Conservation (phyloP, 2,113 vertebrate species). For the Larimichthys crocea region DNA sequence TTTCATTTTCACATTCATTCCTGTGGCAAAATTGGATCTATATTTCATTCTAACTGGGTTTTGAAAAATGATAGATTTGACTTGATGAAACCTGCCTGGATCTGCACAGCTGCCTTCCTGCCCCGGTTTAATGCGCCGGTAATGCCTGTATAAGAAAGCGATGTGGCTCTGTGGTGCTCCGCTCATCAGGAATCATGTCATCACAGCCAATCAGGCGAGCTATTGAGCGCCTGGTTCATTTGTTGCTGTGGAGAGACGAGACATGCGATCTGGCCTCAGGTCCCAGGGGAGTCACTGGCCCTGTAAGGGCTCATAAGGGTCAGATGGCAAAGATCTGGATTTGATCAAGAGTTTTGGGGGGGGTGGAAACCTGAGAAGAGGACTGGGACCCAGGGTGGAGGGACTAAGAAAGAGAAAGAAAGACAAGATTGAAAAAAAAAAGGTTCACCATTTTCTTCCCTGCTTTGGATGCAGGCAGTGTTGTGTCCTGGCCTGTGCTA, state of each 20-base stretch:
- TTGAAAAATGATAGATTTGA: conserved; percentile 3
- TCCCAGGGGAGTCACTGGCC: conserved; percentile 57
- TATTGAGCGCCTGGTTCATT: conserved; percentile 51
- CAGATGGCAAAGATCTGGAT: conserved; percentile 77
- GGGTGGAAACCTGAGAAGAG: conserved; percentile 59
- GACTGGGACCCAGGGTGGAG: conserved; percentile 32
- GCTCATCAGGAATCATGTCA: conserved; percentile 28
- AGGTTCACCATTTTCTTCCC: not conserved
- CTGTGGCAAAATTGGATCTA: conserved; percentile 6
- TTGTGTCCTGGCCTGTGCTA: conserved; percentile 33
- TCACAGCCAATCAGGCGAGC: conserved; percentile 57
- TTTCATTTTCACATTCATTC: conserved; percentile 52
- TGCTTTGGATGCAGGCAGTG: conserved; percentile 67
- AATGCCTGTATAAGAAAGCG: conserved; percentile 8
- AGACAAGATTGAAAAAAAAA: conserved; percentile 36
- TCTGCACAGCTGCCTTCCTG: conserved; percentile 18
- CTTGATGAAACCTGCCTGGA: conserved; percentile 31
- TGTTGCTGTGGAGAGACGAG: conserved; percentile 72
- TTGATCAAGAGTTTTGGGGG: conserved; percentile 51
- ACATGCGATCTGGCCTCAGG: conserved; percentile 62
- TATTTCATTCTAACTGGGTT: conserved; percentile 32
- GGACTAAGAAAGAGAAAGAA: conserved; percentile 22
- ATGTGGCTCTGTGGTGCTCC: conserved; percentile 7
- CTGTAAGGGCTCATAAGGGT: conserved; percentile 64
- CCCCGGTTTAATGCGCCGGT: conserved; percentile 1